Evolutionary conservation across 2,888 invertebrate genomes (phyloP), one percentile per base, ranked within the genome.

Genomic region (Apotomis capreana): DNA sequence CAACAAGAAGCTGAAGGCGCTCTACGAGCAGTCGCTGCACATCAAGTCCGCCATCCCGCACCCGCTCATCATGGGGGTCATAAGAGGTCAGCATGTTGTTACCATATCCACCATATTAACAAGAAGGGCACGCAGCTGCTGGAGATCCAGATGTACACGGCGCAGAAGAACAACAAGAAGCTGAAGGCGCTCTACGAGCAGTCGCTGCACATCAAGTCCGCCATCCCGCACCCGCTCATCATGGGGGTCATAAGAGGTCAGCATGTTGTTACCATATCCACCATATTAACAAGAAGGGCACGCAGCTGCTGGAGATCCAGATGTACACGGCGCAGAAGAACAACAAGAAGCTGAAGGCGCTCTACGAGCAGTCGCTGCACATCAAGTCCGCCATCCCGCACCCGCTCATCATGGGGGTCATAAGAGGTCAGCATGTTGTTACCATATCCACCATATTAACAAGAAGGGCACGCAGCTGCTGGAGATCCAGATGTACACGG

Each of bases 291-390:
- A 99, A 99, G 88, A 99, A 99, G 88, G 99, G 98, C 74, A 99
- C 99, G 0, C 99, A 99, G 84, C 93, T 99, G 57, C 93, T 99
- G 69, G 99, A 99, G 93, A 99, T 99, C 82, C 99, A 99, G 93
- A 99, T 99, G 99, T 99, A 99, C 88, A 99, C 99, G 0, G 98
- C 98, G 73, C 99, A 99, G 94, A 99, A 99, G 87, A 99, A 99
- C 87, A 99, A 99, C 87, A 99, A 99, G 89, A 98, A 99, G 88
- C 89, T 99, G 52, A 98, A 98, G 92, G 97, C 98, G 0, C 93
- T 99, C 12, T 99, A 99, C 84, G 99, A 99, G 89, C 99, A 99
- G 87, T 99, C 99, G 0, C 94, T 99, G 77, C 98, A 99, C 88
- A 99, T 99, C 80, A 99, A 99, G 89, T 99, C 99, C 55, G 99